phyloP scores from a whole-genome alignment of 2,113 vertebrate genomes.

The Heloderma charlesbogerti region DNA sequence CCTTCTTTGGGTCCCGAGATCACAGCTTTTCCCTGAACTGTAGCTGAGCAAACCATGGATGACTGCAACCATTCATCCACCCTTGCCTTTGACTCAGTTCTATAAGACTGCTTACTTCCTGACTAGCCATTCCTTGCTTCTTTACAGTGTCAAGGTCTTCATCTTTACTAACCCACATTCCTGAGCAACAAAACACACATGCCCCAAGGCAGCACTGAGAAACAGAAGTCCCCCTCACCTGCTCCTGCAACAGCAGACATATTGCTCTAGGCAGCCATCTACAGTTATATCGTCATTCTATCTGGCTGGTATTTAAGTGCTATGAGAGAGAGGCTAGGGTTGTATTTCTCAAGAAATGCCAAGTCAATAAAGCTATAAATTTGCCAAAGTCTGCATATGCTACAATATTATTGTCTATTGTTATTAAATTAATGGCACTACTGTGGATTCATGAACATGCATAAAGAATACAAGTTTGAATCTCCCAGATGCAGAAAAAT shows the following conservation, averaged over 20 bases:
- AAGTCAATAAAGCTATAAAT: rapidly evolving
- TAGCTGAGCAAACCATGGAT: neutral
- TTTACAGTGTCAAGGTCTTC: neutral
- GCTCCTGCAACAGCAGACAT: neutral
- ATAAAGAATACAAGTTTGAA: neutral
- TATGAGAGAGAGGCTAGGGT: neutral
- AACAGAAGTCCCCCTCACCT: neutral
- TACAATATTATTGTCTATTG: neutral
- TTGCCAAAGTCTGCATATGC: neutral
- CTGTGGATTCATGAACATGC: neutral
- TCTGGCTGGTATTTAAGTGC: rapidly evolving
- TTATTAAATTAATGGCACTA: neutral
- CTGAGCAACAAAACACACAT: neutral
- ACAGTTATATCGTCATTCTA: no score
- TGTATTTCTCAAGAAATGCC: rapidly evolving
- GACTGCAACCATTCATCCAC: neutral
- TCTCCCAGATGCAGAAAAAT: neutral
- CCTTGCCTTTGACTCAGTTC: neutral
- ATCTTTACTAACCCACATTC: neutral
- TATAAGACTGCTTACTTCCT: no score
- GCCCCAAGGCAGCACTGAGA: neutral
- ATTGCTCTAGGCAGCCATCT: neutral
- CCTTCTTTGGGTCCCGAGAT: neutral
- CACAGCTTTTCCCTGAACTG: neutral
- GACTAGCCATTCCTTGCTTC: neutral